Evolutionary conservation across 2,113 vertebrate genomes (phyloP).

Genomic region (Pardalotus punctatus): DNA sequence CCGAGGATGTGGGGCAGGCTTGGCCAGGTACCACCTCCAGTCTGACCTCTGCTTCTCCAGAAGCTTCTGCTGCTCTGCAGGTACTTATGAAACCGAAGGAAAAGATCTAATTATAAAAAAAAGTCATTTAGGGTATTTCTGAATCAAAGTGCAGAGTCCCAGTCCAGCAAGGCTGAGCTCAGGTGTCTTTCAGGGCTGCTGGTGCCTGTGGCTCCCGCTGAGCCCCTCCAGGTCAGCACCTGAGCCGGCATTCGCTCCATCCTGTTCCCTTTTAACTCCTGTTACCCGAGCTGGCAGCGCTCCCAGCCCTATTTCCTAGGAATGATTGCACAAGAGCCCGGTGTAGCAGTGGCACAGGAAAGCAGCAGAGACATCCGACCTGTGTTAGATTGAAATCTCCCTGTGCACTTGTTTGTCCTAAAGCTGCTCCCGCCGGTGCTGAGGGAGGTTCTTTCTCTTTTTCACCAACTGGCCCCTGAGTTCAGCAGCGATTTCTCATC

Average conservation of each 20-base stretch:
- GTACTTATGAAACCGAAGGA: fast-evolving
- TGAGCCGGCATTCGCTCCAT: fast-evolving
- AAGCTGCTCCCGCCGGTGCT: background rate
- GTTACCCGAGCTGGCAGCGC: background rate
- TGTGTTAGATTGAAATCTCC: background rate
- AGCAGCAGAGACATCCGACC: background rate
- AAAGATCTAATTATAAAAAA: background rate
- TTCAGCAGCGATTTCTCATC: background rate
- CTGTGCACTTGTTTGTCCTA: background rate
- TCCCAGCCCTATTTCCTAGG: background rate
- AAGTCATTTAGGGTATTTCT: background rate
- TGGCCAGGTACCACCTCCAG: background rate
- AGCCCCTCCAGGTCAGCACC: background rate
- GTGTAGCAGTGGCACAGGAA: background rate
- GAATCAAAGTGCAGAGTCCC: background rate
- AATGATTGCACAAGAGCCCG: background rate
- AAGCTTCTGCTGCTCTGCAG: background rate
- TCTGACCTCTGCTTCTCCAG: background rate
- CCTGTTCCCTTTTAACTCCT: background rate
- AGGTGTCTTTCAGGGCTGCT: background rate
- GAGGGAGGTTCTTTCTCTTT: background rate
- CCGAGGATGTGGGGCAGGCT: fast-evolving
- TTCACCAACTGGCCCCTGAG: background rate
- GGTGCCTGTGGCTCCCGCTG: background rate
- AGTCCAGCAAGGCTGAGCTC: background rate